Evolutionary conservation across 2,797 vertebrate species (phyloP), one percentile per base, ranked within the genome.

Genomic region (Pangasius krempfi): DNA sequence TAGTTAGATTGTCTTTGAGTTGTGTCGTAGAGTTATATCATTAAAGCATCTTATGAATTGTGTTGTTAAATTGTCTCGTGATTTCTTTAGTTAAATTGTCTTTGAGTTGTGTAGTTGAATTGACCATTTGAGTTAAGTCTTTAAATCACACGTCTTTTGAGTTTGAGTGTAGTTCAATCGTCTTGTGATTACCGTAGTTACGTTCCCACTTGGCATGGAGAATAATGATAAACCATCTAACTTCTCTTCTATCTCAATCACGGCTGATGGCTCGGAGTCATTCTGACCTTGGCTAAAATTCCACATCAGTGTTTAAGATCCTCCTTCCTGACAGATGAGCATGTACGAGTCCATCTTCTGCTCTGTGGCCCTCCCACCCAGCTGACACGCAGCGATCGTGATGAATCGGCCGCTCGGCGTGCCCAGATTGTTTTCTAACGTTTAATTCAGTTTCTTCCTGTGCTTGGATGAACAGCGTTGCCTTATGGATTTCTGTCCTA

Each of bases 371-470:
- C 95, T 96, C 96, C 95, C 94, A 96, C 96, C 95, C 95, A 94
- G 95, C 96, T 96, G 97, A 97, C 96, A 88, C 96, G 95, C 94
- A 94, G 93, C 97, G 95, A 98, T 97, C 96, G 97, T 99, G 98
- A 99, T 99, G 98, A 98, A 99, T 99, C 97, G 97, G 98, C 96
- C 97, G 96, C 97, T 96, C 96, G 96, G 96, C 94, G 96, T 96
- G 94, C 96, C 96, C 96, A 99, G 98, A 99, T 99, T 99, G 98
- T 99, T 99, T 98, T 97, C 98, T 98, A 98, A 98, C 97, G 97
- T 98, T 99, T 99, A 99, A 99, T 99, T 98, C 98, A 98, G 98
- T 98, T 99, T 98, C 97, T 99, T 99, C 98, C 98, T 98, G 98
- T 98, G 98, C 98, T 98, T 98, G 97, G 97, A 97, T 98, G 98